A percentile compares a stretch with the other conserved stretches of the same genome.
Conservation (phyloP, 2,888 invertebrate genomes). For the Actias luna region DNA sequence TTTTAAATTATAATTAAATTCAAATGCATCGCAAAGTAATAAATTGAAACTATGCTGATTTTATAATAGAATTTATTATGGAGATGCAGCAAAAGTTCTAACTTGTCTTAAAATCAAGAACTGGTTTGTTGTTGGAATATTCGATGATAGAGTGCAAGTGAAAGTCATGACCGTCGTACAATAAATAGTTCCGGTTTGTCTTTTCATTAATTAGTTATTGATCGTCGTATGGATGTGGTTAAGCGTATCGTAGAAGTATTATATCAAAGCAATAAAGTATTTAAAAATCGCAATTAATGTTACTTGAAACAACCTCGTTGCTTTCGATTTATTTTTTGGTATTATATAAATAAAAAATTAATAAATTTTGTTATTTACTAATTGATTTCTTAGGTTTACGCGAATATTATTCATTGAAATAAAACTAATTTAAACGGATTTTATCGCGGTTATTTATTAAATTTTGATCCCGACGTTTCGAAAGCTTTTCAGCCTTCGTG, state of each 20-base stretch:
- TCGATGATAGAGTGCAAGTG: slow-evolving; percentile 76
- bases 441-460: too few relatives aligned
- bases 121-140: slow-evolving; percentile 73
- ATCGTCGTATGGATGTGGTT: slow-evolving; percentile 29
- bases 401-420: too few relatives aligned
- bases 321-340: not conserved
- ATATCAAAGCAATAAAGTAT: not conserved
- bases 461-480: too few relatives aligned
- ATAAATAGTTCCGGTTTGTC: slow-evolving; percentile 74
- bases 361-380: not conserved
- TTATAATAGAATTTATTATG: slow-evolving; percentile 36
- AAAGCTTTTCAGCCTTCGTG: too few relatives aligned
- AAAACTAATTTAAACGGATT: too few relatives aligned
- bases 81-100: slow-evolving; percentile 45
- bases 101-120: slow-evolving; percentile 56
- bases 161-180: slow-evolving; percentile 75
- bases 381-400: too few relatives aligned
- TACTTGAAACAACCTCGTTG: not conserved
- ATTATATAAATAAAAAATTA: not conserved
- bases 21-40: slow-evolving; percentile 45
- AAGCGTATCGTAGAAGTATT: not conserved
- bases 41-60: slow-evolving; percentile 46
- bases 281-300: not conserved
- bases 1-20: slow-evolving; percentile 38
- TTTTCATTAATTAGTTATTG: slow-evolving; percentile 55